Percentiles rank a stretch among this genome's conserved stretches.
Conservation (phyloP, 2,888 invertebrate species). For the Ecdyonurus torrentis region DNA sequence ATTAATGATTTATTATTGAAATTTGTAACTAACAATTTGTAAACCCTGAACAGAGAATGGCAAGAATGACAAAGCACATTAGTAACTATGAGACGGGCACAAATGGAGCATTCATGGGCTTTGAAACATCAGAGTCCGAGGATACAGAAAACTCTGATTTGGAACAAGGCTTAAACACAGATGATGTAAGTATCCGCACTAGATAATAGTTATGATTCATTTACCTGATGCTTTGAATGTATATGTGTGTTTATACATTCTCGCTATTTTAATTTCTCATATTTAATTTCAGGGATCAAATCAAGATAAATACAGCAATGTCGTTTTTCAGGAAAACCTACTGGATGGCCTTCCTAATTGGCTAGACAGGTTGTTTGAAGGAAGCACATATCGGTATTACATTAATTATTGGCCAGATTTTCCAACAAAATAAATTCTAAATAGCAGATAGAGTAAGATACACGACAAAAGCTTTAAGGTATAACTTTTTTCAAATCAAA, state of each 20-base stretch:
- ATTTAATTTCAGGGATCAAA: background rate
- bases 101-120: slow-evolving; percentile 72
- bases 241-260: background rate
- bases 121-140: slow-evolving; percentile 45
- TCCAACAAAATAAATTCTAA: slow-evolving; percentile 16
- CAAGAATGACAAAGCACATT: slow-evolving; percentile 37
- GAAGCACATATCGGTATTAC: slow-evolving; percentile 86
- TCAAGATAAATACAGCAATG: slow-evolving; percentile 27
- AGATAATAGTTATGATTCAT: too few relatives aligned
- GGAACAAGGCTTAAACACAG: slow-evolving; percentile 22
- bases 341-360: slow-evolving; percentile 88
- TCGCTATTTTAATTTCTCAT: background rate
- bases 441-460: too few relatives aligned
- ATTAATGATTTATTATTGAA: background rate
- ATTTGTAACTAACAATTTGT: too few relatives aligned
- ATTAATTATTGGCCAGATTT: slow-evolving; percentile 98
- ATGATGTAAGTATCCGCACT: slow-evolving; percentile 18
- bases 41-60: slow-evolving; percentile 40
- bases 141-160: slow-evolving; percentile 26
- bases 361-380: slow-evolving; percentile 94
- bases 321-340: slow-evolving; percentile 54
- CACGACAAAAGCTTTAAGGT: too few relatives aligned
- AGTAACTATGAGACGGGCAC: slow-evolving; percentile 33
- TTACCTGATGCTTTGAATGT: background rate
- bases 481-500: too few relatives aligned